These are phyloP conservation scores for Tetranychus urticae DNA, from an alignment of 1,140 invertebrate species.

Conservation along the genomic window DNA sequence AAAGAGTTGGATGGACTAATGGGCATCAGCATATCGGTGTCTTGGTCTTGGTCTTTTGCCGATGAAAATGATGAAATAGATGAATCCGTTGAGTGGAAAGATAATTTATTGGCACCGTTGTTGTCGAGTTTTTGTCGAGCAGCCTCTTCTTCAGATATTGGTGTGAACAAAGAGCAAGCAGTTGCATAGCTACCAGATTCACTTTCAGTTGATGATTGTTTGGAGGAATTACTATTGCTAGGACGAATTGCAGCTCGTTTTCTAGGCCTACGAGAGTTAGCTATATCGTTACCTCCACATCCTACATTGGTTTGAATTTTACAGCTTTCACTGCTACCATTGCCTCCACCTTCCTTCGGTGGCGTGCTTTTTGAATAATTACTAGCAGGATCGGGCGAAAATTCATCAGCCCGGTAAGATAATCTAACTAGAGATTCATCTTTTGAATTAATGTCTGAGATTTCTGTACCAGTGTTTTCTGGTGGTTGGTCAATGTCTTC, in stretches of 20 bases:
- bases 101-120: background rate
- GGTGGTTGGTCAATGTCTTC: background rate
- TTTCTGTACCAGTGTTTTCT: background rate
- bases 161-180: background rate
- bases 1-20: too few relatives aligned
- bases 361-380: background rate
- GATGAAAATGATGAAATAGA: background rate
- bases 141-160: conserved; percentile 8
- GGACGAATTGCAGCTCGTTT: background rate
- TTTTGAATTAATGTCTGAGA: background rate
- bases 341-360: background rate
- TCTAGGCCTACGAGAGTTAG: background rate
- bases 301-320: background rate
- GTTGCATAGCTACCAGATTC: background rate
- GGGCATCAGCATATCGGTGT: background rate
- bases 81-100: background rate
- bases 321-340: too few relatives aligned
- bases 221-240: background rate
- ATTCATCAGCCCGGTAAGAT: background rate
- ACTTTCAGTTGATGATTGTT: background rate
- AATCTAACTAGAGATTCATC: background rate
- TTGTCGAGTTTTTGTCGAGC: background rate
- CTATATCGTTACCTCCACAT: background rate
- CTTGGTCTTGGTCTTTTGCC: background rate
- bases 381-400: background rate